Conservation (phyloP, 2,888 invertebrate genomes). For the Petrolisthes manimaculis region DNA sequence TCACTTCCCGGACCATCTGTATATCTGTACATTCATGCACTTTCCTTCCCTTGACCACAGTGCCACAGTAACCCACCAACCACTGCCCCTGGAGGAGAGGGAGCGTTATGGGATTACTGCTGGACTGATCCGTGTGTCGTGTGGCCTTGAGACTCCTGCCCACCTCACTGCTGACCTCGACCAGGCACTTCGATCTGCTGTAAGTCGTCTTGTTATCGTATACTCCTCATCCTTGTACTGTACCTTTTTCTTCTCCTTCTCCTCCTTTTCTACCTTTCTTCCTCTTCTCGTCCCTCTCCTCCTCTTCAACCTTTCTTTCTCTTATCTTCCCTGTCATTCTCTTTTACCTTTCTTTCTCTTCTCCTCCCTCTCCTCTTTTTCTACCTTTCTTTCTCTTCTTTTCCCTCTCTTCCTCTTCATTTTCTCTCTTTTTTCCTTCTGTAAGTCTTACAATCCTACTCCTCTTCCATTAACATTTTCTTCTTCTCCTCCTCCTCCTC, state of each 20-base stretch:
- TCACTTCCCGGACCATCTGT: too few relatives aligned
- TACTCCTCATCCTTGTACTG: neutral
- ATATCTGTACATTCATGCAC: too few relatives aligned
- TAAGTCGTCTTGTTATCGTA: conserved; percentile 18
- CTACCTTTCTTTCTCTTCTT: neutral
- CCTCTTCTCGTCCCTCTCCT: too few relatives aligned
- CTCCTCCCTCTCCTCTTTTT: neutral
- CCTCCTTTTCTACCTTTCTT: too few relatives aligned
- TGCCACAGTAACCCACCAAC: conserved; percentile 91
- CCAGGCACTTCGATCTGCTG: conserved; percentile 77
- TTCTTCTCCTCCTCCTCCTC: neutral
- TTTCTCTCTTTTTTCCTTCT: neutral
- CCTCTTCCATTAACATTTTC: neutral
- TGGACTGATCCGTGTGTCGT: conserved; percentile 86
- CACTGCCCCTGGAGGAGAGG: conserved; percentile 83
- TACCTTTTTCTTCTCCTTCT: neutral
- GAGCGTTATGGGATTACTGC: conserved; percentile 84
- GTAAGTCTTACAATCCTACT: neutral
- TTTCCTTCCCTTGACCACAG: conserved; percentile 67
- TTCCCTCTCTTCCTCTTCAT: neutral
- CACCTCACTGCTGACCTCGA: conserved; percentile 89
- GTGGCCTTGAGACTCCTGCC: conserved; percentile 88
- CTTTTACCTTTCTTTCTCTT: neutral
- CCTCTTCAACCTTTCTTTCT: too few relatives aligned
- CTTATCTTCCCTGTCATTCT: neutral